These are phyloP conservation scores for Hipparchia semele DNA, from an alignment of 2,888 invertebrate genomes.

Conservation along the genomic window DNA sequence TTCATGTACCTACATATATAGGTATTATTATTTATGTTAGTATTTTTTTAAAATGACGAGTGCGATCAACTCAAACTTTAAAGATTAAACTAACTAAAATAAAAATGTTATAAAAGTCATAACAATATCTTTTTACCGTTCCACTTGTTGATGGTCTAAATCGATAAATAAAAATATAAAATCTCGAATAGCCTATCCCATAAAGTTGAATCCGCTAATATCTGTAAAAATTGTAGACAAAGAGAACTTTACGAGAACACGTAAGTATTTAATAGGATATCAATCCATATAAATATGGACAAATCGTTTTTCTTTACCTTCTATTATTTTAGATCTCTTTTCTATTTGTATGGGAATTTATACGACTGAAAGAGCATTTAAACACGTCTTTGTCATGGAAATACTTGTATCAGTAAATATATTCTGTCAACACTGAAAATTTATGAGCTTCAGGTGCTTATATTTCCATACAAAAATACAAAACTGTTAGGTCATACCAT, in stretches of 20 bases:
- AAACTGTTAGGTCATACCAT: not conserved
- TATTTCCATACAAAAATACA: not conserved
- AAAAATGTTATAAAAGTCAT: too few species aligned
- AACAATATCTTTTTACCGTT: too few species aligned
- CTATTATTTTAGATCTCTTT: conserved; percentile 2
- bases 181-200: not conserved
- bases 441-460: not conserved
- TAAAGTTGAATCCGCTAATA: not conserved
- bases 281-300: not conserved
- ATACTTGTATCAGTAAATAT: conserved; percentile 11
- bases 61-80: too few species aligned
- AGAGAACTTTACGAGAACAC: not conserved
- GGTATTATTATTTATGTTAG: too few species aligned
- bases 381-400: conserved; percentile 22
- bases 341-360: conserved; percentile 19
- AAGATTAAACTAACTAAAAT: too few species aligned
- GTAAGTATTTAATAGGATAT: too few species aligned
- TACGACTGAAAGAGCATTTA: conserved; percentile 5
- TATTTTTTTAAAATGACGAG: too few species aligned
- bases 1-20: too few species aligned
- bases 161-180: too few species aligned
- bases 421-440: not conserved
- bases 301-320: not conserved
- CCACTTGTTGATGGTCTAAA: too few species aligned
- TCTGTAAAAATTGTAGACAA: not conserved